Evolutionary conservation across 2,113 vertebrate genomes (phyloP), one percentile per base, ranked within the genome.

Genomic region (Phoxinus phoxinus): DNA sequence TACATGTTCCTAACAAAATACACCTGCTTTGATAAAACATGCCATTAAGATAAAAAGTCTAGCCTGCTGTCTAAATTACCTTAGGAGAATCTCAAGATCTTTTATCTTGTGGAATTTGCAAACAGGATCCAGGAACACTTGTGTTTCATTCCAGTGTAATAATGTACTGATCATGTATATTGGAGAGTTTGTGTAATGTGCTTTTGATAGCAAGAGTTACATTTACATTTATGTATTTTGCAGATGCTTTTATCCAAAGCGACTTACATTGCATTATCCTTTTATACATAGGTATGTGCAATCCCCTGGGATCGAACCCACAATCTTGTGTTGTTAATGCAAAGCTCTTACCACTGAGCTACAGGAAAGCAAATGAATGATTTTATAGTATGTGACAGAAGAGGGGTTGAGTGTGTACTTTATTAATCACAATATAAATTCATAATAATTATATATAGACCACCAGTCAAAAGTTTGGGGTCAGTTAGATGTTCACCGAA

Each of bases 201-300:
- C 83, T 32, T 48, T 30, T 59, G 37, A 76, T 30, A 84, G 72
- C 83, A 75, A 21, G 15, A 71, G n/a, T n/a, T n/a, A n/a, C n/a
- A n/a, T n/a, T n/a, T n/a, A n/a, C n/a, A n/a, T n/a, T n/a, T n/a
- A n/a, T n/a, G n/a, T n/a, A n/a, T n/a, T n/a, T n/a, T n/a, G n/a
- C n/a, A n/a, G n/a, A n/a, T n/a, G n/a, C n/a, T n/a, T n/a, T n/a
- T n/a, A n/a, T n/a, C n/a, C n/a, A n/a, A n/a, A n/a, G n/a, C n/a
- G n/a, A n/a, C n/a, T n/a, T n/a, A n/a, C n/a, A n/a, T n/a, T n/a
- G n/a, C n/a, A n/a, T n/a, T n/a, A n/a, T n/a, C n/a, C n/a, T n/a
- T n/a, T n/a, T n/a, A n/a, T n/a, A n/a, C n/a, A n/a, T n/a, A n/a
- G n/a, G n/a, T n/a, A n/a, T n/a, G n/a, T n/a, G n/a, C n/a, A n/a